phyloP scores from a whole-genome alignment of 2,888 invertebrate species.

The Trichopria drosophilae region DNA sequence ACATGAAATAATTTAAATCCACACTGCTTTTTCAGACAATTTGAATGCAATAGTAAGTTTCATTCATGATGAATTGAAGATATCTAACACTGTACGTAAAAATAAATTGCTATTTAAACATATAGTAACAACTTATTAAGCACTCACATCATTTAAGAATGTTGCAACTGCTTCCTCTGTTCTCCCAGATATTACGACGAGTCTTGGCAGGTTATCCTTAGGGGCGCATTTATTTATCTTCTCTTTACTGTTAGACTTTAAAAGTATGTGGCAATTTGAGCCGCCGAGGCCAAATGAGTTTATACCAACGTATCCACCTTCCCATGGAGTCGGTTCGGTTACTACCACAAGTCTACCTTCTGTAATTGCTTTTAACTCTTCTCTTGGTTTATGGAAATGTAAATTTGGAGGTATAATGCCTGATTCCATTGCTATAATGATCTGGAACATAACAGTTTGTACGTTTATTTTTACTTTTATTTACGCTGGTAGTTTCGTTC shows the following conservation, averaged over 20 bases:
- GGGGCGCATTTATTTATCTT: conserved; percentile 69
- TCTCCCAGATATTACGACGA: conserved; percentile 77
- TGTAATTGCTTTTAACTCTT: conserved; percentile 20
- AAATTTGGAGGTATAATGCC: conserved; percentile 63
- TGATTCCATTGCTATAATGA: conserved; percentile 31
- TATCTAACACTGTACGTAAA: too few relatives aligned
- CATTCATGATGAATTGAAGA: too few relatives aligned
- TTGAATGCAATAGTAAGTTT: too few relatives aligned
- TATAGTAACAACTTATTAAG: conserved; percentile 38
- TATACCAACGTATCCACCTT: conserved; percentile 73
- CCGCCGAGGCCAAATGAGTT: conserved; percentile 95
- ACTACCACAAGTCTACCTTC: conserved; percentile 32
- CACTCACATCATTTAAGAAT: conserved; percentile 66
- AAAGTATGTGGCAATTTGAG: conserved; percentile 73
- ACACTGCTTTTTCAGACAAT: neutral
- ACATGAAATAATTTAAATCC: too few relatives aligned
- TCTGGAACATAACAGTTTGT: too few relatives aligned
- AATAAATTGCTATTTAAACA: neutral
- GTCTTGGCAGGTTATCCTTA: conserved; percentile 69
- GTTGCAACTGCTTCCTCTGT: conserved; percentile 74
- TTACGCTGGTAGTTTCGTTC: too few relatives aligned
- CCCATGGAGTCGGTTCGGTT: conserved; percentile 60
- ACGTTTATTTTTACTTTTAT: too few relatives aligned
- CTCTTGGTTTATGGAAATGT: conserved; percentile 59
- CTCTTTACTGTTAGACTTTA: conserved; percentile 65